Base-by-base conservation (phyloP, 2,888 invertebrate genomes). In the Globia sparganii region DNA sequence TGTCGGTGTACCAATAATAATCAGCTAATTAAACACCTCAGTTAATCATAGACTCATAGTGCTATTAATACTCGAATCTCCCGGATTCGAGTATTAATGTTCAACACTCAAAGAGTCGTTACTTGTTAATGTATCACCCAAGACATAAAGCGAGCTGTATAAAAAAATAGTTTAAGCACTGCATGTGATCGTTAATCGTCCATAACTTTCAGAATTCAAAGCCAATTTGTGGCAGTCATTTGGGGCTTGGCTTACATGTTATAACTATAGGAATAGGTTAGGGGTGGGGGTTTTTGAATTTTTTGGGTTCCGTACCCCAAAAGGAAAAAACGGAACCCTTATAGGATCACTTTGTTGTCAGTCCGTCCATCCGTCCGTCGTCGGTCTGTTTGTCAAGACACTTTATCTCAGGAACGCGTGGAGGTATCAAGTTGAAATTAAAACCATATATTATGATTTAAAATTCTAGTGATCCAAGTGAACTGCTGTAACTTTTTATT, bases 61-160 rank as follows among this genome's bases (percentile, higher is more conserved):
- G 46, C 59, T 67, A 66, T 61, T 61, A 61, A 61, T 66, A 34
- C 25, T 21, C 8, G 9, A 61, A 28, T 53, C n/a, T n/a, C n/a
- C 62, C 5, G 28, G 40, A n/a, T n/a, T n/a, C n/a, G 43, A 43
- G 8, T 46, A 53, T 64, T 31, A n/a, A n/a, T n/a, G n/a, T n/a
- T 31, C 37, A 21, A 9, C n/a, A 43, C 34, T 28, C 34, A 73
- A 75, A 37, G 13, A 49, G 37, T 59, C 28, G 31, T 78, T n/a
- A 78, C 53, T 11, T 18, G 21, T 77, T 77, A 28, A 53, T 46
- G 43, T 46, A 46, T 46, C 53, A n/a, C n/a, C n/a, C n/a, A n/a
- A 62, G 28, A 49, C 43, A 49, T 67, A 73, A 37, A 74, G 13
- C 18, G 13, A 62, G 49, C 58, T n/a, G 58, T 46, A 75, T 49